Base-by-base conservation (phyloP, 2,797 vertebrate genomes). In the Threskiornis aethiopicus region DNA sequence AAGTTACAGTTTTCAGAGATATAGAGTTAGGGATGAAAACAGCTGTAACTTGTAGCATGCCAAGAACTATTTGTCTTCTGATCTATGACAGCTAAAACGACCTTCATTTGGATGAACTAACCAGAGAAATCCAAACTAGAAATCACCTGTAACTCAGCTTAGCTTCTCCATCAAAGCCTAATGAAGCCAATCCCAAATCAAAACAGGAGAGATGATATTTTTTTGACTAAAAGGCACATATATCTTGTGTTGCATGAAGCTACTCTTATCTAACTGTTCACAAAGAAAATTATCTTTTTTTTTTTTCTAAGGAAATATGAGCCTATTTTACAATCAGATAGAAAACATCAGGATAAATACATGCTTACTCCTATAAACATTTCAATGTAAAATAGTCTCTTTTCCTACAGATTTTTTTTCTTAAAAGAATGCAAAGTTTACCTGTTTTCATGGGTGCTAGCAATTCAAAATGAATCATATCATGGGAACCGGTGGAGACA, bases 381-480 rank as follows among this genome's bases (percentile, higher is more conserved):
- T 47, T 80, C 28, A n/a, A 5, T 28, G 3, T 13, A 37, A 84
- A 95, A 13, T 2, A 41, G 4, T 5, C 3, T 49, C 3, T 9
- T 72, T 75, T 47, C 22, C 10, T 64, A 52, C 5, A 13, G 57
- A 54, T 28, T 51, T 13, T 24, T 84, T 64, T 67, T 37, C 28
- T 58, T 47, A 7, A 31, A 77, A 65, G 37, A 41, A 9, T 4
- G 11, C 19, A 57, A 84, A 44, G 8, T 78, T 93, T 94, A 96
- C 93, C 93, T 95, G 84, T 76, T 92, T 20, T 93, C 61, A 76
- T 42, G 28, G 15, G 35, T 59, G 7, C n/a, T 37, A 35, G 59
- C 33, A 80, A 75, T 1, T 80, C 64, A 42, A 59, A 84, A 19
- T 9, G 33, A 61, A 71, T 10, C 62, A 33, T 39, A 62, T 8